Evolutionary conservation across 64 coral and sea anemone genomes (phyloP).

Genomic region (Montipora sp.): DNA sequence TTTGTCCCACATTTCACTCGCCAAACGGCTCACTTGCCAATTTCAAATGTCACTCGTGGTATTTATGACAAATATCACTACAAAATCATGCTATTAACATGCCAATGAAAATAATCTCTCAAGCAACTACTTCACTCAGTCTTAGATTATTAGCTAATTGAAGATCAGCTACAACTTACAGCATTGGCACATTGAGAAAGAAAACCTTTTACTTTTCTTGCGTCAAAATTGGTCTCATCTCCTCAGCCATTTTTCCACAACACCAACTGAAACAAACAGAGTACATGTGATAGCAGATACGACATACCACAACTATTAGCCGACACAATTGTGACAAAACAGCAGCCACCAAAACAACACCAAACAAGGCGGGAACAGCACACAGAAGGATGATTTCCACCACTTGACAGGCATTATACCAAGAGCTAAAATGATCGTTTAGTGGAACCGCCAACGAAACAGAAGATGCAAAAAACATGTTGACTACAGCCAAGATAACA

Average conservation of each 20-base stretch:
- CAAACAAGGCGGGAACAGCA: slow-evolving; percentile 36
- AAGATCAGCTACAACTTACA: too few species aligned
- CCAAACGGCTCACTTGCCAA: too few species aligned
- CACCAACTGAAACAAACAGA: neutral
- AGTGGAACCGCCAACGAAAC: neutral
- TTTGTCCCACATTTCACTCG: too few species aligned
- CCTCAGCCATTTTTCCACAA: neutral
- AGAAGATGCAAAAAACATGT: slow-evolving; percentile 2
- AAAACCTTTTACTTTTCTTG: too few species aligned
- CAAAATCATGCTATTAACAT: too few species aligned
- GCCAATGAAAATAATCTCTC: too few species aligned
- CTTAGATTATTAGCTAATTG: too few species aligned
- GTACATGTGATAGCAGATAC: too few species aligned
- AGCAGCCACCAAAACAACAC: slow-evolving; percentile 32
- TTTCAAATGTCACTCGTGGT: too few species aligned
- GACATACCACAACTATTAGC: neutral
- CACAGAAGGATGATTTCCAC: slow-evolving; percentile 44
- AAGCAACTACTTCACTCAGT: too few species aligned
- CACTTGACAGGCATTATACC: slow-evolving; percentile 13
- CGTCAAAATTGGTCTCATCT: neutral
- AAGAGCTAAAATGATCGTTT: neutral
- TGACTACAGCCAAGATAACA: slow-evolving; percentile 44
- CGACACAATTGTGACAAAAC: slow-evolving; percentile 17
- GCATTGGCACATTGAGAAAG: too few species aligned
- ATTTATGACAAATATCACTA: too few species aligned